These are phyloP conservation scores for Seira musarum DNA, from an alignment of 2,888 invertebrate genomes.

Conservation along the genomic window DNA sequence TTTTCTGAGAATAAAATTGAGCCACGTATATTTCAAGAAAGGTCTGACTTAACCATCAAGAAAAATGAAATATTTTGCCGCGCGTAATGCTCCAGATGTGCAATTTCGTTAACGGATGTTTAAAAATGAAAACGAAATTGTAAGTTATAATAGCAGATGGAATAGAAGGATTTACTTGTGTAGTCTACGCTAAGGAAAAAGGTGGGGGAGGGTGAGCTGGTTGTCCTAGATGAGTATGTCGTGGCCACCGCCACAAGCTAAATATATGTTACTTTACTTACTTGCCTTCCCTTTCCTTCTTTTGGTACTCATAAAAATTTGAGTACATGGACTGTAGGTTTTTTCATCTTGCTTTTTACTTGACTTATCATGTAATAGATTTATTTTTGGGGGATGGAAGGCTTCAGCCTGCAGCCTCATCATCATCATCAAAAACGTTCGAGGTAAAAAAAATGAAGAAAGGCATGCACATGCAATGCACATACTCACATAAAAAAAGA, in stretches of 20 bases:
- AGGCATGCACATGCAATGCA: conserved; percentile 1
- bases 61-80: no score
- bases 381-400: conserved; percentile 72
- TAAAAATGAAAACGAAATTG: conserved; percentile 25
- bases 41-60: no score
- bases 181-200: conserved; percentile 15
- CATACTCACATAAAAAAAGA: background rate
- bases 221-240: conserved; percentile 12
- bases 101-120: conserved; percentile 50
- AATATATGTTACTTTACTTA: background rate
- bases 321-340: conserved; percentile 13
- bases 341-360: background rate
- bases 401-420: conserved; percentile 70
- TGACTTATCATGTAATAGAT: background rate
- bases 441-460: background rate
- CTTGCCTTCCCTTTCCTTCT: background rate
- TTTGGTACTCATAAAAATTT: conserved; percentile 16
- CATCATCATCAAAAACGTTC: background rate
- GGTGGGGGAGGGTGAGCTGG: conserved; percentile 27
- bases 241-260: conserved; percentile 34
- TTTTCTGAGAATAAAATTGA: no score
- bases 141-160: background rate
- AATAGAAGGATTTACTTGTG: background rate
- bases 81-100: conserved; percentile 33
- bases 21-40: no score